Evolutionary conservation across 2,797 vertebrate species (phyloP).

Genomic region (Neopelma chrysocephalum): DNA sequence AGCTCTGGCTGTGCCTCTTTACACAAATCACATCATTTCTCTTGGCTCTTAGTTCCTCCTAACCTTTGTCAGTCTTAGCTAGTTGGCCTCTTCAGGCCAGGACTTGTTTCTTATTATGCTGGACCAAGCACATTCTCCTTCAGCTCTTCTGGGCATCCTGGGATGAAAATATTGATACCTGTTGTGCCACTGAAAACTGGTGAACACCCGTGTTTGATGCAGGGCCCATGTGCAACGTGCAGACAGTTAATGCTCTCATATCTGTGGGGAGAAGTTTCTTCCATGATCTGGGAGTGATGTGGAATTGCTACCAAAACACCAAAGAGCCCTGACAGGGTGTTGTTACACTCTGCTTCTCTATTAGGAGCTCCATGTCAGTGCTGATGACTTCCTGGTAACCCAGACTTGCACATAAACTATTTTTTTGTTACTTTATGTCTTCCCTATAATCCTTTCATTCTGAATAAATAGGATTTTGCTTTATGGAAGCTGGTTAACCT

Average conservation of each 20-base stretch:
- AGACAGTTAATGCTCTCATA: not conserved
- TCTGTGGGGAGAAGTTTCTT: not conserved
- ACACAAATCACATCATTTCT: not conserved
- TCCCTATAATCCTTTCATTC: constrained; percentile 36
- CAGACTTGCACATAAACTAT: not conserved
- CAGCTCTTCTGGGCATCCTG: not conserved
- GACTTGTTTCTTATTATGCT: not conserved
- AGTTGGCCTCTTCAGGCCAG: not conserved
- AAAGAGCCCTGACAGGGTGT: not conserved
- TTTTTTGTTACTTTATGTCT: constrained; percentile 21
- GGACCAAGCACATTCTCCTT: not conserved
- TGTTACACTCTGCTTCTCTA: not conserved
- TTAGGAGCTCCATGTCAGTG: not conserved
- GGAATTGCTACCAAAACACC: not conserved
- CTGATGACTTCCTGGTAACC: not conserved
- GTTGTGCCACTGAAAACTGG: not conserved
- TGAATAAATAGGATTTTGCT: constrained; percentile 59
- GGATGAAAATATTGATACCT: not conserved
- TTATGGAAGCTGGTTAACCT: constrained; percentile 60
- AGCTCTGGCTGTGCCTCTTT: not conserved
- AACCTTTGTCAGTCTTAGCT: not conserved
- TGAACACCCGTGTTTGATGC: not conserved
- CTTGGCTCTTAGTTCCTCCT: not conserved
- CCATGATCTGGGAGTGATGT: not conserved
- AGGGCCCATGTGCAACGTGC: not conserved